Evolutionary conservation across 2,888 invertebrate species (phyloP).

Genomic region (Eutolmus rufibarbis): DNA sequence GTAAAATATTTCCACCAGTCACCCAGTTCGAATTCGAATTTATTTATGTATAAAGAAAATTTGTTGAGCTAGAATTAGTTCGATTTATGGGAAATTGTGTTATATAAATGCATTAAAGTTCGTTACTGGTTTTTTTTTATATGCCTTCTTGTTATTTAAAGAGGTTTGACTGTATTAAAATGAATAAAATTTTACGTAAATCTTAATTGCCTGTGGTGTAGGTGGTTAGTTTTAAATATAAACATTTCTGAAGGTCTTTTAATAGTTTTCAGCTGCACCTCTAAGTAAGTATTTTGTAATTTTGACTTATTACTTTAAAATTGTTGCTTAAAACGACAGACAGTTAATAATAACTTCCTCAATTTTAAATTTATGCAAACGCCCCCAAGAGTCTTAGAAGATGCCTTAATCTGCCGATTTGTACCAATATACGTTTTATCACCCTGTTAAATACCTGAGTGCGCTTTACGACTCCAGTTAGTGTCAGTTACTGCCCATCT

Average conservation of each 20-base stretch:
- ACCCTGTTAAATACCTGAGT: background rate
- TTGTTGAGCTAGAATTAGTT: no score
- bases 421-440: background rate
- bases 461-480: background rate
- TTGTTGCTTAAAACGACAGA: background rate
- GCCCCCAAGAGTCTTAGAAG: background rate
- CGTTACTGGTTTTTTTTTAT: no score
- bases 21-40: no score
- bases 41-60: no score
- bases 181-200: no score
- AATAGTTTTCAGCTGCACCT: background rate
- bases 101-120: no score
- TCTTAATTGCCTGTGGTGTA: no score
- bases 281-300: background rate
- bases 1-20: no score
- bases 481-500: conserved; percentile 8
- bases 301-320: background rate
- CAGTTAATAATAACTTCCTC: background rate
- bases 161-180: no score
- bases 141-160: no score
- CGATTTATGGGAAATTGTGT: no score
- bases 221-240: no score
- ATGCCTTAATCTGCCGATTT: background rate
- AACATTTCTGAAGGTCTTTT: background rate
- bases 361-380: background rate